Evolutionary conservation across 2,113 vertebrate species (phyloP).

Genomic region (Murina feae): DNA sequence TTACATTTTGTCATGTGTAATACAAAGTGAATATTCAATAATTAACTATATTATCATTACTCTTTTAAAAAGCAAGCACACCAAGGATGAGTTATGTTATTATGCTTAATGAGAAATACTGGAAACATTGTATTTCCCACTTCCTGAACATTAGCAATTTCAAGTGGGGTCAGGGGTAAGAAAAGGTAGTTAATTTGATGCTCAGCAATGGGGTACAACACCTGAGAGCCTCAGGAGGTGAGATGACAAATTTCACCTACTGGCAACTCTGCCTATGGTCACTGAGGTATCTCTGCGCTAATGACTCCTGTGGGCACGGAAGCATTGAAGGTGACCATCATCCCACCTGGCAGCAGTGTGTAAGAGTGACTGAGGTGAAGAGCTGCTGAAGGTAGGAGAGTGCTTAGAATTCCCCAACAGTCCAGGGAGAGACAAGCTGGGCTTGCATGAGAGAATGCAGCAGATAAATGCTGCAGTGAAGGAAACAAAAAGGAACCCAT

Average conservation of each 20-base stretch:
- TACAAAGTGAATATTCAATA: background rate
- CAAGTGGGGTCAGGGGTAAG: background rate
- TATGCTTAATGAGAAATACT: background rate
- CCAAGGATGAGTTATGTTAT: background rate
- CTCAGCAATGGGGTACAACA: background rate
- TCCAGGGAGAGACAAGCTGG: background rate
- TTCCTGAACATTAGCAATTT: background rate
- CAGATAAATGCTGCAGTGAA: background rate
- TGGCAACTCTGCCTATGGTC: background rate
- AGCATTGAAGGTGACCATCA: background rate
- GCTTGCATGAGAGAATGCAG: background rate
- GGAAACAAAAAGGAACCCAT: background rate
- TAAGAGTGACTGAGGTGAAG: background rate
- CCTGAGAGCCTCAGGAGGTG: background rate
- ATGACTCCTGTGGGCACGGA: background rate
- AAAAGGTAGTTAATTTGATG: background rate
- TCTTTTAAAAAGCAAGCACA: background rate
- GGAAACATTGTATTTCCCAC: background rate
- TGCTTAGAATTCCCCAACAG: background rate
- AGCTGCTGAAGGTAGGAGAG: background rate
- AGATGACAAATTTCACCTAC: background rate
- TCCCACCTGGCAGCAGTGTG: accelerated
- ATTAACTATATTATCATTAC: background rate
- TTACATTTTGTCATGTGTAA: background rate
- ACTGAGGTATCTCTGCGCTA: background rate